phyloP scores from a whole-genome alignment of 1,140 invertebrate species.

The Marisa cornuarietis region DNA sequence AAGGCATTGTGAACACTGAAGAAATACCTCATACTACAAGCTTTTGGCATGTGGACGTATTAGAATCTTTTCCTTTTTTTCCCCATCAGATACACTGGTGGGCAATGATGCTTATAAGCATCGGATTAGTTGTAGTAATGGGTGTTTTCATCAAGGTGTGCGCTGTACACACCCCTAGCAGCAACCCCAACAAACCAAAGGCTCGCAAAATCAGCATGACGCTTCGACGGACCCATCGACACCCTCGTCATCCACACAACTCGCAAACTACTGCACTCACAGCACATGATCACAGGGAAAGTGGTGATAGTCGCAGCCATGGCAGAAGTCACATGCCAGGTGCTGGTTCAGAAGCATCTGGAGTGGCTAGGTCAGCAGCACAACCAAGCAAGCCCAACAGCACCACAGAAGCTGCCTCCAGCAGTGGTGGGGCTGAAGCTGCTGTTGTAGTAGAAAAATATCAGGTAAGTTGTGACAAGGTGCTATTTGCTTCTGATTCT shows the following conservation, averaged over 20 bases:
- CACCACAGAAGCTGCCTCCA: background rate
- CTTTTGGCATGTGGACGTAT: too few relatives aligned
- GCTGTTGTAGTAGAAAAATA: slow-evolving; percentile 23
- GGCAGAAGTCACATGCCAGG: background rate
- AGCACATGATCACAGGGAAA: background rate
- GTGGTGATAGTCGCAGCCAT: background rate
- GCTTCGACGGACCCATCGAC: slow-evolving; percentile 30
- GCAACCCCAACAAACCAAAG: slow-evolving; percentile 77
- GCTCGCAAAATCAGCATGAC: slow-evolving; percentile 56
- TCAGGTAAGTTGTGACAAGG: slow-evolving; percentile 4
- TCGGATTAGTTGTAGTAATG: slow-evolving; percentile 94
- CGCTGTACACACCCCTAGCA: slow-evolving; percentile 98
- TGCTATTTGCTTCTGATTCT: background rate
- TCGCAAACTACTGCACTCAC: slow-evolving; percentile 10
- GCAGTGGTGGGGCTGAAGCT: slow-evolving; percentile 1
- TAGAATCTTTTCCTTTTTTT: slow-evolving; percentile 1
- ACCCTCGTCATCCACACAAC: slow-evolving; percentile 8
- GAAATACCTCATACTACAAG: too few relatives aligned
- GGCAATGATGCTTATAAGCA: slow-evolving; percentile 90
- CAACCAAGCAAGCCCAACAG: background rate
- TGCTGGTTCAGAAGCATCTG: background rate
- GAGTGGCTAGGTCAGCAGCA: background rate
- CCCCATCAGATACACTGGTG: slow-evolving; percentile 89
- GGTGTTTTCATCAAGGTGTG: slow-evolving; percentile 99
- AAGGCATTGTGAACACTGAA: too few relatives aligned